These are phyloP conservation scores for Drosophila tani DNA, from an alignment of 1,140 invertebrate species.

Conservation along the genomic window DNA sequence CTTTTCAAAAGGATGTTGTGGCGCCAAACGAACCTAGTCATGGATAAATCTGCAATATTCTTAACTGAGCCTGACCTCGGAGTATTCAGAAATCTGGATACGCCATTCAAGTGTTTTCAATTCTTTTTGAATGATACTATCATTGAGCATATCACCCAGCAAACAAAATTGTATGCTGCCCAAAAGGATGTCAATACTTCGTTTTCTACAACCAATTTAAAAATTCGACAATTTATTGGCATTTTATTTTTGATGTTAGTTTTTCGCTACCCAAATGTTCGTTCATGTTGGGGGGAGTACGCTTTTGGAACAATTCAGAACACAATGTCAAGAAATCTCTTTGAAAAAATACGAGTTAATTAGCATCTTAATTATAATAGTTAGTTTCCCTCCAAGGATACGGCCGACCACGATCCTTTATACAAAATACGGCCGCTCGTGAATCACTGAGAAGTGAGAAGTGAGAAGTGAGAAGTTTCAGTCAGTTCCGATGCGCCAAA, in stretches of 20 bases:
- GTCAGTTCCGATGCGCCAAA: too few species aligned
- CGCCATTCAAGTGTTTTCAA: slow-evolving; percentile 28
- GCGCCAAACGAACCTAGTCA: slow-evolving; percentile 24
- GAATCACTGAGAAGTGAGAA: too few species aligned
- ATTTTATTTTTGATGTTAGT: slow-evolving; percentile 19
- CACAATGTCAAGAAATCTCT: slow-evolving; percentile 14
- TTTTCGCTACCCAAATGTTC: slow-evolving; percentile 15
- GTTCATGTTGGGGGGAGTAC: slow-evolving; percentile 10
- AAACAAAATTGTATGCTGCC: slow-evolving; percentile 29
- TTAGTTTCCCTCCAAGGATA: too few species aligned
- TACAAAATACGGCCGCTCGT: too few species aligned
- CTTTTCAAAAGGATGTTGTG: slow-evolving; percentile 18
- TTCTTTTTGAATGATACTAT: slow-evolving; percentile 27
- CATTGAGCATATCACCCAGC: slow-evolving; percentile 25
- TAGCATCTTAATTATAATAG: too few species aligned
- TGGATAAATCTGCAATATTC: slow-evolving; percentile 24
- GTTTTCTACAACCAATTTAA: too few species aligned
- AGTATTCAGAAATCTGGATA: slow-evolving; percentile 18
- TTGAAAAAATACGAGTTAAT: slow-evolving; percentile 4
- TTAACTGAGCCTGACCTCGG: slow-evolving; percentile 16
- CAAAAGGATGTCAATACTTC: slow-evolving; percentile 26
- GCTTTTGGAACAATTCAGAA: slow-evolving; percentile 14
- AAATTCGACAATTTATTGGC: slow-evolving; percentile 10
- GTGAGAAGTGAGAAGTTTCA: too few species aligned
- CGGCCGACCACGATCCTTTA: too few species aligned